Evolutionary conservation across 2,797 vertebrate genomes (phyloP).

Genomic region (Lutra lutra): DNA sequence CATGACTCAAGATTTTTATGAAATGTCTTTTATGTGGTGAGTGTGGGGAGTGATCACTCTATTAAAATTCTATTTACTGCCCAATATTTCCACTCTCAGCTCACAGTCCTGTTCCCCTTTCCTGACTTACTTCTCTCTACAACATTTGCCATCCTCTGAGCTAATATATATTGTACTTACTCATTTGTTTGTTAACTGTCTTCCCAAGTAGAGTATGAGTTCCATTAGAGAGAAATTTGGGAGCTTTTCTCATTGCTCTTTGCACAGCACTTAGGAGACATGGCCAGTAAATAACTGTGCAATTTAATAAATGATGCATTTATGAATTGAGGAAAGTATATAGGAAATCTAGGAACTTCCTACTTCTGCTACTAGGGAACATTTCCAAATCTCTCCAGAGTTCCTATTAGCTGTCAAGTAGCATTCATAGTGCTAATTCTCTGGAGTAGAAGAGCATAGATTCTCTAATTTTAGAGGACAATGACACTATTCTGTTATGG

Average conservation of each 20-base stretch:
- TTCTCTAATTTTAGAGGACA: conserved; percentile 66
- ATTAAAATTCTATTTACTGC: background rate
- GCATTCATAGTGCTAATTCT: conserved; percentile 59
- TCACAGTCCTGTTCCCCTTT: background rate
- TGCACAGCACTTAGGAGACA: conserved; percentile 19
- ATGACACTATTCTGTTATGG: conserved; percentile 65
- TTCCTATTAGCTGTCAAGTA: conserved; percentile 32
- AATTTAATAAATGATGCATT: conserved; percentile 39
- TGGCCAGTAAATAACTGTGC: conserved; percentile 46
- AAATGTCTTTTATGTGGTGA: background rate
- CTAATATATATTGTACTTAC: background rate
- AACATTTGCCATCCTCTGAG: background rate
- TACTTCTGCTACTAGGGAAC: background rate
- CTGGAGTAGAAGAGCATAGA: conserved; percentile 33
- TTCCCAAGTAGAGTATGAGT: background rate
- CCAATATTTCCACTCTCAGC: background rate
- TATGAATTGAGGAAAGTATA: conserved; percentile 18
- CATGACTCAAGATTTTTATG: background rate
- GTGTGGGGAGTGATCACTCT: background rate
- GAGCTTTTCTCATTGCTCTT: background rate
- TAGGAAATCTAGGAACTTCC: conserved; percentile 35
- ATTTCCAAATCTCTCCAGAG: conserved; percentile 43
- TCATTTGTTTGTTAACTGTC: background rate
- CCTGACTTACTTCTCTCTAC: background rate
- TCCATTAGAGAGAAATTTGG: background rate